Base-by-base conservation (phyloP, 2,888 invertebrate species). In the Sacculina carcini region DNA sequence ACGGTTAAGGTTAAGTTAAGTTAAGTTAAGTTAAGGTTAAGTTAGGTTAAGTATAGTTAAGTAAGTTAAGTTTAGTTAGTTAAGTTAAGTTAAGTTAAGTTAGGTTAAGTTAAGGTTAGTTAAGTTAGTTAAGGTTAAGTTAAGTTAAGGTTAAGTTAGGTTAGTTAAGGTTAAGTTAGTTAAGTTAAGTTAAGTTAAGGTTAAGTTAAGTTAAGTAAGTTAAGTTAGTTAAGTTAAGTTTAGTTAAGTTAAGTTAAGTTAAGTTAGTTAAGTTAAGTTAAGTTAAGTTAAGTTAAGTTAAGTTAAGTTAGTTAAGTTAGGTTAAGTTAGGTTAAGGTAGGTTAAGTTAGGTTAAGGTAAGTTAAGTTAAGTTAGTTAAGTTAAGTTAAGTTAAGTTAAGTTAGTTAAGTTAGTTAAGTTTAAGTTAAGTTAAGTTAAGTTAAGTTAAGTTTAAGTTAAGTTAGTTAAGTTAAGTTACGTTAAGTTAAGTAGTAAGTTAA, bases 381-480 rank as follows among this genome's bases (percentile, higher is more conserved):
- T n/a, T n/a, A n/a, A n/a, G n/a, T n/a, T n/a, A n/a, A 12, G 7
- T 46, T 14, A 46, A 28, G 21, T 46, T 14, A 46, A 10, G 7
- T 46, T 14, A 46, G 47, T 9, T 46, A 23, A 46, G 47, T 23
- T 46, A 46, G 16, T 24, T 23, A 26, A 46, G 16, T 14, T 23
- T 46, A 46, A 46, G 47, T 23, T 10, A 46, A 26, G 47, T 23
- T 23, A 46, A 26, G 47, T 23, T 46, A 23, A 26, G 47, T 23
- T 46, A 46, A 26, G 47, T 23, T 23, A 46, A 9, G 47, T 23
- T 23, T 14, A 26, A 28, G 12, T 46, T 26, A 10, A 28, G 12
- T 46, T 26, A 16, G 47, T 23, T 46, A 46, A 46, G 47, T 23
- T 46, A 46, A 26, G 47, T 23, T 46, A 46, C 14, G 47, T 23